phyloP scores from a whole-genome alignment of 2,888 invertebrate genomes.

The Cheilosia vernalis region DNA sequence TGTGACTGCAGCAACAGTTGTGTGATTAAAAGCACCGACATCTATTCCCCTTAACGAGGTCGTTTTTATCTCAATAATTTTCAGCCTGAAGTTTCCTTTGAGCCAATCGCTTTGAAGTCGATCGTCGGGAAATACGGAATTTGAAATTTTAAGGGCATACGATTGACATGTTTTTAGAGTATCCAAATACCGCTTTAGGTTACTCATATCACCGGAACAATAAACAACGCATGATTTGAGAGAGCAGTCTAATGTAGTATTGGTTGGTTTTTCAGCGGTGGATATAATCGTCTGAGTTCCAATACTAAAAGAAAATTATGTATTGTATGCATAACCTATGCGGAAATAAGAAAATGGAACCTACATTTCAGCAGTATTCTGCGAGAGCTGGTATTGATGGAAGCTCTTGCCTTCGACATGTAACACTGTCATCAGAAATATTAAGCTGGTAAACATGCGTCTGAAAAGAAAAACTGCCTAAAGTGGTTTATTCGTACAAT shows the following conservation, averaged over 20 bases:
- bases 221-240: constrained; percentile 1
- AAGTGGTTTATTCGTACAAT: too few relatives aligned
- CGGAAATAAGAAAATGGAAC: too few relatives aligned
- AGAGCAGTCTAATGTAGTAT: neutral
- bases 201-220: constrained; percentile 51
- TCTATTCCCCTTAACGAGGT: constrained; percentile 71
- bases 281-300: neutral
- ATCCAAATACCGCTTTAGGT: constrained; percentile 38
- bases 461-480: too few relatives aligned
- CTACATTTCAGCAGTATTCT: too few relatives aligned
- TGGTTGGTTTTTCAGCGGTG: neutral
- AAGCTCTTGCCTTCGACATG: too few relatives aligned
- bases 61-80: constrained; percentile 69
- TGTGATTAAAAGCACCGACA: constrained; percentile 75
- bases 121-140: constrained; percentile 67
- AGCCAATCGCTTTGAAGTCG: constrained; percentile 66
- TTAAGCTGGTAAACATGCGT: too few relatives aligned
- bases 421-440: too few relatives aligned
- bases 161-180: constrained; percentile 33
- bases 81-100: constrained; percentile 55
- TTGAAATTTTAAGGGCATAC: constrained; percentile 43
- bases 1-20: constrained; percentile 45
- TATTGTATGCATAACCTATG: too few relatives aligned
- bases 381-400: too few relatives aligned
- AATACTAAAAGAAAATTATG: neutral